A percentile compares a stretch with the other conserved stretches of the same genome.
These are phyloP conservation scores for Anableps anableps DNA, from an alignment of 2,797 vertebrate species.

Conservation along the genomic window DNA sequence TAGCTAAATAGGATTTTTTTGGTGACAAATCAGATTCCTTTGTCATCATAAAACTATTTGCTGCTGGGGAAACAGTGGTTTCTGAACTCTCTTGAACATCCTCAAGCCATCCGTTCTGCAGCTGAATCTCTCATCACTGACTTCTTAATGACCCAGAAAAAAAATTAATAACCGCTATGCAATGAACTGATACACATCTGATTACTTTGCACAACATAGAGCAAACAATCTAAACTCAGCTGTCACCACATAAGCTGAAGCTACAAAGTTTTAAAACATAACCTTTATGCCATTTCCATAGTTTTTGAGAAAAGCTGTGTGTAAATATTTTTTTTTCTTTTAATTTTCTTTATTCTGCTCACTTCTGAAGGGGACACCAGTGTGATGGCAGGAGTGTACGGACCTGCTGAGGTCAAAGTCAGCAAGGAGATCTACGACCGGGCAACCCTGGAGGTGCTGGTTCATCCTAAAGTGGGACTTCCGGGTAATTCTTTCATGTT, in stretches of 20 bases:
- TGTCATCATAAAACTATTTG: no score
- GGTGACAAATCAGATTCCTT: no score
- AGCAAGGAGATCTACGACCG: constrained; percentile 92
- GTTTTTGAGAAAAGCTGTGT: neutral
- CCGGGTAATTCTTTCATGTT: constrained; percentile 75
- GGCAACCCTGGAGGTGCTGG: constrained; percentile 88
- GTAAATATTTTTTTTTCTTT: neutral
- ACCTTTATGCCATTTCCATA: neutral
- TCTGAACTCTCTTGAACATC: neutral
- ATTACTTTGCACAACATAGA: no score
- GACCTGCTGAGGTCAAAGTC: constrained; percentile 91
- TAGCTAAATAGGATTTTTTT: no score
- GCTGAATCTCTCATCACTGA: neutral
- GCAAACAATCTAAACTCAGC: neutral
- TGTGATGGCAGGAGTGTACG: constrained; percentile 88
- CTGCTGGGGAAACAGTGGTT: no score
- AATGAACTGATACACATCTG: neutral
- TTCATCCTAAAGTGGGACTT: constrained; percentile 89
- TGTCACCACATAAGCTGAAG: neutral
- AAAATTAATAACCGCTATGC: no score
- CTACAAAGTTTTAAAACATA: neutral
- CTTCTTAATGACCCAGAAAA: neutral
- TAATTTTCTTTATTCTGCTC: neutral
- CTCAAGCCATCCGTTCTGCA: neutral
- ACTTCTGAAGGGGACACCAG: constrained; percentile 85